phyloP scores from a whole-genome alignment of 2,888 invertebrate species.

The Cataglyphis altisquamis region DNA sequence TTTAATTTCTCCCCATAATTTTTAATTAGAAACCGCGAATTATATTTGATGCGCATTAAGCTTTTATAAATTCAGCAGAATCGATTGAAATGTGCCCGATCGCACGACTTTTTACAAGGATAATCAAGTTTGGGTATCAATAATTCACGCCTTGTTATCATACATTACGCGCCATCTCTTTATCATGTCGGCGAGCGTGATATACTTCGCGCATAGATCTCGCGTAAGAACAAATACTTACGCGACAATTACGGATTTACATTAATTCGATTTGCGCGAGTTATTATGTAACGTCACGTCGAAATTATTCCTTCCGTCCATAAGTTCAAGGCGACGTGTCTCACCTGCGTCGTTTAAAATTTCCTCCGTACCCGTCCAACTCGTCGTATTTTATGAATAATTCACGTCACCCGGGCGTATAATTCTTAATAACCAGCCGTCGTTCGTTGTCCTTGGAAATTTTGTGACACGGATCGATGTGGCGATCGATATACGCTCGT shows the following conservation, averaged over 20 bases:
- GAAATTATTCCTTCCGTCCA: constrained; percentile 55
- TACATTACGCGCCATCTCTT: constrained; percentile 43
- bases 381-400: constrained; percentile 62
- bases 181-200: neutral
- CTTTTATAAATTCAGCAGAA: constrained; percentile 2
- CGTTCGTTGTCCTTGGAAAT: constrained; percentile 51
- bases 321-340: constrained; percentile 61
- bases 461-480: constrained; percentile 16
- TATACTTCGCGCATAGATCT: neutral
- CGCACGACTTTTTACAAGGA: constrained; percentile 20
- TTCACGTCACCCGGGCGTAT: constrained; percentile 46
- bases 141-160: constrained; percentile 64
- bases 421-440: constrained; percentile 51
- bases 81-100: neutral
- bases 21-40: constrained; percentile 29
- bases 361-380: constrained; percentile 41
- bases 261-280: constrained; percentile 32
- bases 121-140: constrained; percentile 60
- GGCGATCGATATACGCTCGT: constrained; percentile 36
- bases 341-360: constrained; percentile 42
- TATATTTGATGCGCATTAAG: neutral
- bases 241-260: neutral
- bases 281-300: constrained; percentile 51
- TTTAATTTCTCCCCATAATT: neutral
- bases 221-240: neutral